These are phyloP conservation scores for Sinocyclocheilus anophthalmus DNA, from an alignment of 2,113 vertebrate genomes.

Conservation along the genomic window DNA sequence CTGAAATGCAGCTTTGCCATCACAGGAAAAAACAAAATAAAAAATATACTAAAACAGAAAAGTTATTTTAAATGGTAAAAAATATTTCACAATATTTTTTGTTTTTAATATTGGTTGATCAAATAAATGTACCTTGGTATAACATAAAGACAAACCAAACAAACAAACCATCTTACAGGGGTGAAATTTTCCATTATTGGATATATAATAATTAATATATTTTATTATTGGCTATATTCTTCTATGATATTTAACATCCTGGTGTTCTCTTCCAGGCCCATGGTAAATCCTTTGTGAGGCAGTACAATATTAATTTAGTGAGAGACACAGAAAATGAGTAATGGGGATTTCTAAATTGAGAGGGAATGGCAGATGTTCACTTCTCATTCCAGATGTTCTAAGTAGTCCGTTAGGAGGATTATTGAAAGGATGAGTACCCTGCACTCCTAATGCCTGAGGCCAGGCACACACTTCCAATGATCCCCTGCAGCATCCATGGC, in stretches of 20 bases:
- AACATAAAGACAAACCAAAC: background rate
- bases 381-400: conserved; percentile 48
- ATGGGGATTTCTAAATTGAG: background rate
- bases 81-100: no score
- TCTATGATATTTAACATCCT: background rate
- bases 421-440: background rate
- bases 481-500: conserved; percentile 11
- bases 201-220: background rate
- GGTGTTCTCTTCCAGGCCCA: background rate
- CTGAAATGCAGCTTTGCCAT: background rate
- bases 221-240: background rate
- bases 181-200: background rate
- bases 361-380: conserved; percentile 8
- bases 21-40: background rate
- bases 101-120: background rate
- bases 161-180: background rate
- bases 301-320: background rate
- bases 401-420: background rate
- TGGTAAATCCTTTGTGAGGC: background rate
- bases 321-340: background rate
- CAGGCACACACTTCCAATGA: background rate
- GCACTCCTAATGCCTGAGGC: background rate
- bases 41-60: no score
- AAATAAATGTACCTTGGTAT: background rate
- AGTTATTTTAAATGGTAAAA: no score